Conservation (phyloP, 2,888 invertebrate species). For the Heliconius erato region DNA sequence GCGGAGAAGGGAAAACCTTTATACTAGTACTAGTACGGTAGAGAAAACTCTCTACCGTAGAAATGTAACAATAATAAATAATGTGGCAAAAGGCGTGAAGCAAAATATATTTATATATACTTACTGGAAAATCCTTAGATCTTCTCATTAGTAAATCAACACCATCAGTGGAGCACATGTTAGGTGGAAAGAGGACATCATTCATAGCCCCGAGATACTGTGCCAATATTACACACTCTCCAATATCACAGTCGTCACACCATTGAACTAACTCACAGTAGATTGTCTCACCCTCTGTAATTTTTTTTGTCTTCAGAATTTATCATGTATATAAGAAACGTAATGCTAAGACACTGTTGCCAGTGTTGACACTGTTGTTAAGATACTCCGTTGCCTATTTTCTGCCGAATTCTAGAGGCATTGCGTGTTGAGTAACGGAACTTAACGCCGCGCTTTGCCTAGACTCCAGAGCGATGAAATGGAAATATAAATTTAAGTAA, state of each 20-base stretch:
- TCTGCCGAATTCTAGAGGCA: no score
- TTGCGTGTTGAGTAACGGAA: no score
- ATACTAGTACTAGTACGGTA: background rate
- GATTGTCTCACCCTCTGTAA: conserved; percentile 86
- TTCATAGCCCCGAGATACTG: conserved; percentile 88
- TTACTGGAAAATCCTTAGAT: conserved; percentile 88
- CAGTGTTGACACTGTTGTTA: no score
- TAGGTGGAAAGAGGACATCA: conserved; percentile 88
- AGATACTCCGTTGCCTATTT: background rate
- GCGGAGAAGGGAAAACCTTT: no score
- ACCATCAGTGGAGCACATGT: conserved; percentile 85
- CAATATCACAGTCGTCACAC: conserved; percentile 68
- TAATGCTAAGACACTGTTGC: background rate
- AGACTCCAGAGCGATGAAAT: no score
- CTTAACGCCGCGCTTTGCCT: no score
- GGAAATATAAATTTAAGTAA: no score
- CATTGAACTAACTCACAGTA: conserved; percentile 89
- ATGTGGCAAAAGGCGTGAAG: background rate
- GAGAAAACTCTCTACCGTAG: background rate
- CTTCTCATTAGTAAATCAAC: conserved; percentile 90
- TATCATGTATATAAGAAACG: background rate
- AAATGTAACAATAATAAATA: background rate
- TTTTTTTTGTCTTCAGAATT: background rate
- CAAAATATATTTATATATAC: conserved; percentile 44
- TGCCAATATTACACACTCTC: conserved; percentile 84